Base-by-base conservation (phyloP, 2,888 invertebrate species). In the Arrhopalites spinosus region DNA sequence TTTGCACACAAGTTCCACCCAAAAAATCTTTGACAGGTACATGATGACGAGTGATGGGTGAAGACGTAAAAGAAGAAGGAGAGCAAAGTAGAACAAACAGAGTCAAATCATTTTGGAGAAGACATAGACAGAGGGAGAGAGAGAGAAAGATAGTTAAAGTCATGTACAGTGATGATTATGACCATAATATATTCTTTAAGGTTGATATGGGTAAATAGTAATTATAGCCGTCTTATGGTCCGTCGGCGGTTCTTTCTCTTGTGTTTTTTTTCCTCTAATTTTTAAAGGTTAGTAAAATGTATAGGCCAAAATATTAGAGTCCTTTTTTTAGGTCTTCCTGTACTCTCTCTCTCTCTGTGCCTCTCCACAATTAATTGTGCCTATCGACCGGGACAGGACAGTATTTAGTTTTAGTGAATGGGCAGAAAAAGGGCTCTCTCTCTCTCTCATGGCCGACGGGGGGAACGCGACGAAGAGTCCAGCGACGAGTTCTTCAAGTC, bases 181-280 rank as follows among this genome's bases (percentile, higher is more conserved):
- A 69, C 25, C 17, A n/a, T 66, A 73, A 73, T 73, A 73, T 73
- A 73, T 66, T 73, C 73, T 73, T 73, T 64, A 73, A 25, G 64
- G 73, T 73, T 64, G 66, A 73, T 73, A 64, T 66, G 64, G 66
- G 64, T 36, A 73, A 73, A 73, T 53, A 73, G 64, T 73, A 73
- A 73, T 73, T 73, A 73, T 53, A 63, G 73, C 30, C 50, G 30
- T 27, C 25, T 72, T 45, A 15, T 25, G 53, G 45, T 20, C 66
- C 66, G 73, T 73, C 64, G 73, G 66, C 63, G 50, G 73, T 53
- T 66, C 53, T 73, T 50, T 63, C 29, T 29, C 59, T 29, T 29
- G 17, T 70, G 20, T 70, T n/a, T 53, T 20, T 70, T 23, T 27
- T 69, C 27, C 45, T 69, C 69, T 69, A 45, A 70, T 29, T 66